Evolutionary conservation across 2,888 invertebrate genomes (phyloP).

Genomic region (Cheilosia vernalis): DNA sequence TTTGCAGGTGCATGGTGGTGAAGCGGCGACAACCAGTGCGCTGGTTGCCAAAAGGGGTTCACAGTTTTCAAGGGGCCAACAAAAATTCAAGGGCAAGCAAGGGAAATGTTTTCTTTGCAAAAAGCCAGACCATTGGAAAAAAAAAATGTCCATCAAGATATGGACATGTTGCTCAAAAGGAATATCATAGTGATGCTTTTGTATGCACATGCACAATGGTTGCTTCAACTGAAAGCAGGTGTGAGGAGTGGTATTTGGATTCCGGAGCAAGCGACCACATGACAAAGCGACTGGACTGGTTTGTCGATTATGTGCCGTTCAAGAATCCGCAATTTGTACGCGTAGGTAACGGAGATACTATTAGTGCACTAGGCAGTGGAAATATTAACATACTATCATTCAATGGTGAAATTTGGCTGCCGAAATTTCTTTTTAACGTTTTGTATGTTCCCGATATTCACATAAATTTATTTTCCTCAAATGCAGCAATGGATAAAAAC

Average conservation of each 20-base stretch:
- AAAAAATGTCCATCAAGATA: conserved; percentile 56
- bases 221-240: background rate
- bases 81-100: conserved; percentile 21
- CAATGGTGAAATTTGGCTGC: conserved; percentile 13
- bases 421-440: conserved; percentile 67
- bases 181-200: conserved; percentile 28
- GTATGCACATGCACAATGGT: conserved; percentile 15
- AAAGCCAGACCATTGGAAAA: conserved; percentile 71
- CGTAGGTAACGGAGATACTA: conserved; percentile 52
- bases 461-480: conserved; percentile 75
- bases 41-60: conserved; percentile 15
- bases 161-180: conserved; percentile 6
- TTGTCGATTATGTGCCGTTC: conserved; percentile 25
- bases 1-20: conserved; percentile 17
- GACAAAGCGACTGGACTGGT: conserved; percentile 54
- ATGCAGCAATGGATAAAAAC: conserved; percentile 68
- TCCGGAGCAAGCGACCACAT: conserved; percentile 72
- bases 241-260: conserved; percentile 63
- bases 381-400: conserved; percentile 59
- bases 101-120: conserved; percentile 72
- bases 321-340: conserved; percentile 15
- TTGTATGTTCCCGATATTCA: conserved; percentile 69
- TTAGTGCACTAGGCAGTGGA: conserved; percentile 47
- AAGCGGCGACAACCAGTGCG: conserved; percentile 12
- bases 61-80: conserved; percentile 7